phyloP scores from a whole-genome alignment of 1,140 invertebrate species.

The Ceratosolen solmsi region DNA sequence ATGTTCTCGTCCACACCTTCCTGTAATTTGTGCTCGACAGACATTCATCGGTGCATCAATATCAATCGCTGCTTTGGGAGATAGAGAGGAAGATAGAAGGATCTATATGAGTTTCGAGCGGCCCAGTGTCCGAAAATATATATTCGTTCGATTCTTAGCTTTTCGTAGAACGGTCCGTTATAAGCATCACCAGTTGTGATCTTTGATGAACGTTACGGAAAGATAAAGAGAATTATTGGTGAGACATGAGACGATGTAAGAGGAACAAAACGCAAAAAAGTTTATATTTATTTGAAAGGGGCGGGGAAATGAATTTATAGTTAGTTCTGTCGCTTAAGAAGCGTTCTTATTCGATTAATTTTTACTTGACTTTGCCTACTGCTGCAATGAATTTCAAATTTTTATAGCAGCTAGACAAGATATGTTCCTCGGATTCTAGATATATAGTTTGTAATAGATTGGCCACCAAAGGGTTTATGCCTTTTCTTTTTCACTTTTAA shows the following conservation, averaged over 20 bases:
- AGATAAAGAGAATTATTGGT: conserved; percentile 21
- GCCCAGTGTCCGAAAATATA: conserved; percentile 3
- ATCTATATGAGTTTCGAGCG: conserved; percentile 30
- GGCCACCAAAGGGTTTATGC: conserved; percentile 5
- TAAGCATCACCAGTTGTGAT: conserved; percentile 24
- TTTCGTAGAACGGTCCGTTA: conserved; percentile 32
- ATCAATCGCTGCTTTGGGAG: conserved; percentile 37
- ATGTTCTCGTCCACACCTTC: conserved; percentile 15
- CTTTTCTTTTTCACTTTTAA: conserved; percentile 32
- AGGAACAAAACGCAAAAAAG: conserved; percentile 29
- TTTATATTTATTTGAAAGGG: conserved; percentile 45
- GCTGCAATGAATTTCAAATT: conserved; percentile 40
- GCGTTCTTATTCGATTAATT: conserved; percentile 33
- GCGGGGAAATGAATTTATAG: conserved; percentile 18
- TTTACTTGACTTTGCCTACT: conserved; percentile 43
- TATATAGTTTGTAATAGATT: conserved; percentile 38
- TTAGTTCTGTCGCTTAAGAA: conserved; percentile 36
- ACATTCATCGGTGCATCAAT: conserved; percentile 19
- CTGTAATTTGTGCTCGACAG: conserved; percentile 24
- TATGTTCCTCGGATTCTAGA: conserved; percentile 18
- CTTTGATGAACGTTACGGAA: conserved; percentile 3
- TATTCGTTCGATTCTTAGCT: conserved; percentile 34
- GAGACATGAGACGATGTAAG: conserved; percentile 28
- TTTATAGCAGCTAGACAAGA: conserved; percentile 39
- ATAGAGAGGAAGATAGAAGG: conserved; percentile 20